A percentile compares a stretch with the other conserved stretches of the same genome.
Conservation (phyloP, 2,113 vertebrate genomes). For the Chelonoidis abingdonii region DNA sequence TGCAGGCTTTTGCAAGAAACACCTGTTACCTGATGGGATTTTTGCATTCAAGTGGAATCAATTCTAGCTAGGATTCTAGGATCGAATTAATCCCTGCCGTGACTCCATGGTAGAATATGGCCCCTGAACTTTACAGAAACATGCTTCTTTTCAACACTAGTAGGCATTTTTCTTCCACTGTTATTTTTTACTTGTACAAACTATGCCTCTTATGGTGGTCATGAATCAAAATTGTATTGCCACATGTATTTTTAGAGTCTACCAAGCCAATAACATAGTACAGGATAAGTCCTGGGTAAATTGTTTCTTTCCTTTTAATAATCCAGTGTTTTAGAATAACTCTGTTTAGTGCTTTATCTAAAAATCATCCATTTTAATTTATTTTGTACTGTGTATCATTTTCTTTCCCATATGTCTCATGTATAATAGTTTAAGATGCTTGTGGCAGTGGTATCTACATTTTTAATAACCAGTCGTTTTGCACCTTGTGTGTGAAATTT, state of each 20-base stretch:
- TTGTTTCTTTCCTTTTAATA: not conserved
- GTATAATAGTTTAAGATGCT: not conserved
- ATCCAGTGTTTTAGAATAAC: not conserved
- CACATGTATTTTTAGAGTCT: not conserved
- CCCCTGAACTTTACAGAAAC: not conserved
- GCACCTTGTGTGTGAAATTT: not conserved
- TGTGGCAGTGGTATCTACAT: not conserved
- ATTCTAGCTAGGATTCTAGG: not conserved
- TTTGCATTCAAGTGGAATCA: not conserved
- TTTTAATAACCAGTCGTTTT: not conserved
- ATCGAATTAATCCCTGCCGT: not conserved
- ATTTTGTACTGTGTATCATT: not conserved
- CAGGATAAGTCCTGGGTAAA: not conserved
- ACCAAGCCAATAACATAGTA: not conserved
- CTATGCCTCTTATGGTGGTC: not conserved
- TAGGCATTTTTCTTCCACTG: not conserved
- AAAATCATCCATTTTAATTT: not conserved
- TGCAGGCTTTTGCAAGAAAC: not conserved
- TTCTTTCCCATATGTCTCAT: not conserved
- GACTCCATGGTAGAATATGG: not conserved
- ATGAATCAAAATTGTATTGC: not conserved
- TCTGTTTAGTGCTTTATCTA: not conserved
- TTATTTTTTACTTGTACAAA: not conserved
- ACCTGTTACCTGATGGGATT: not conserved
- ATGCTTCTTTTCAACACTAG: not conserved